Evolutionary conservation across 2,888 invertebrate species (phyloP).

Genomic region (Sicus ferrugineus): DNA sequence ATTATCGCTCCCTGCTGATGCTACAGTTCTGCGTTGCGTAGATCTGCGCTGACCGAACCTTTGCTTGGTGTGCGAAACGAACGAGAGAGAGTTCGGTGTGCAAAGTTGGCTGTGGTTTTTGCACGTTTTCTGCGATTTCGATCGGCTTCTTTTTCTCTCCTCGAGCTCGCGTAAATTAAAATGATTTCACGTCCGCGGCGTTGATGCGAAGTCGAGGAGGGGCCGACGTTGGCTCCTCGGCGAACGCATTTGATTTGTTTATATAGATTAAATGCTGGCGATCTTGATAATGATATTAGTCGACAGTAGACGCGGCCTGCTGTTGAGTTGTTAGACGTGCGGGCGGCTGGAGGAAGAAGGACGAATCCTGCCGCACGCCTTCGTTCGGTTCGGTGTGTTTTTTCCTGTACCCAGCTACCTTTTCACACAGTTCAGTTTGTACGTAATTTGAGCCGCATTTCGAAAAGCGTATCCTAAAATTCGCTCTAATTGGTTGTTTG

Average conservation of each 20-base stretch:
- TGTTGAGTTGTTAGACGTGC: constrained; percentile 61
- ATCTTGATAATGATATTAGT: constrained; percentile 63
- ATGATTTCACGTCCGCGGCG: constrained; percentile 24
- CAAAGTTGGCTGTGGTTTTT: too few relatives aligned
- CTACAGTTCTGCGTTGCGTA: constrained; percentile 7
- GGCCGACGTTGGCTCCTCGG: constrained; percentile 32
- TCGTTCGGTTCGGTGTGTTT: not conserved
- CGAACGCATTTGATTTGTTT: constrained; percentile 56
- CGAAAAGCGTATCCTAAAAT: constrained; percentile 40
- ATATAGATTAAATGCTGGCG: constrained; percentile 61
- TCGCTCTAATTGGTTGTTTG: constrained; percentile 47
- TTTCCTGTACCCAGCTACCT: not conserved
- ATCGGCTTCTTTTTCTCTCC: constrained; percentile 10
- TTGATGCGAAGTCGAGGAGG: not conserved
- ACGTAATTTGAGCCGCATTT: constrained; percentile 2
- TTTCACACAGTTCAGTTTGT: not conserved
- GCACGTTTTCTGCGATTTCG: not conserved
- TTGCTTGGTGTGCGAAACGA: not conserved
- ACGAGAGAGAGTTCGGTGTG: too few relatives aligned
- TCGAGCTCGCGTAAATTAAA: constrained; percentile 29
- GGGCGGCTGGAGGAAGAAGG: not conserved
- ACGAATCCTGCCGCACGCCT: not conserved
- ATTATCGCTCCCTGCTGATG: constrained; percentile 49
- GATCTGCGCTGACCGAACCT: not conserved
- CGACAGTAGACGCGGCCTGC: constrained; percentile 44